Evolutionary conservation across 2,113 vertebrate species (phyloP), one percentile per base, ranked within the genome.

Genomic region (Ascaphus truei): DNA sequence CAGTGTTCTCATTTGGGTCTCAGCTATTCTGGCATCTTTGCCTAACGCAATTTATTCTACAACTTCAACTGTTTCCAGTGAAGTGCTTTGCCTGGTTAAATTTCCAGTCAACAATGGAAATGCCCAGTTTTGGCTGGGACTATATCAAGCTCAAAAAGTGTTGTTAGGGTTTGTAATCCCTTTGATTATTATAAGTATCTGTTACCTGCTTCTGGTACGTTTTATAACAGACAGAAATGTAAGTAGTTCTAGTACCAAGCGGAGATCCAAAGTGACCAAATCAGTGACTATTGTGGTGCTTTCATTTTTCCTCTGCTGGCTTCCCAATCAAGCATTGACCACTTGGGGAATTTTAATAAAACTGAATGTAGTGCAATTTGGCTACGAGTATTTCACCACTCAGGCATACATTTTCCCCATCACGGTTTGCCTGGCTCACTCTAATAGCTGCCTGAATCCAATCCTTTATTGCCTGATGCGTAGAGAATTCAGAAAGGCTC

Each of bases 401-500:
- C 97, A 98, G 67, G 93, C 88, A 7, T 98, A 96, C 51, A 79
- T 94, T 0, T 98, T 98, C 74, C 97, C 97, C 0, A 85, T 97
- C 73, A 96, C 92, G 0, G 94, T 98, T 65, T 99, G 96, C 80
- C 81, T 98, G 75, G 96, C 96, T 1, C 96, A 98, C 83, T 98
- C 92, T 77, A 99, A 98, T 87, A 99, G 96, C 90, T 98, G 96
- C 76, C 88, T 98, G 61, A 98, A 98, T 72, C 96, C 96, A 3
- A 80, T 98, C 51, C 88, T 98, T 50, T 98, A 99, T 80, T 98
- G 97, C 66, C 86, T 98, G 13, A 94, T 96, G 93, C 90, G 96
- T 80, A 86, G 92, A 11, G 95, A 99, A 81, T 98, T 98, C 74
- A 91, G 96, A 52, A 94, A 95, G 61, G 92, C 94, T 3, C 85